phyloP scores from a whole-genome alignment of 1,140 invertebrate genomes.

The Chironomus tepperi region DNA sequence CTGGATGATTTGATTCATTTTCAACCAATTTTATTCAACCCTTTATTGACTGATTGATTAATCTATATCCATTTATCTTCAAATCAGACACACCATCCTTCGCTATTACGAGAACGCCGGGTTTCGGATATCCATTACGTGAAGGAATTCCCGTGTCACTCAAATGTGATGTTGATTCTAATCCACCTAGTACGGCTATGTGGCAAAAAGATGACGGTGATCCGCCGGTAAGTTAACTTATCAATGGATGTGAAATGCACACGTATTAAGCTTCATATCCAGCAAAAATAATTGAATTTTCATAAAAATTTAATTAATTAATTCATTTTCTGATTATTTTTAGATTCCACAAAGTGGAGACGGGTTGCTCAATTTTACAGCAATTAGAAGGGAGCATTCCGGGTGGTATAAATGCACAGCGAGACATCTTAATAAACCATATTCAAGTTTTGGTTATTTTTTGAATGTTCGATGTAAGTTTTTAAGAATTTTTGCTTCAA shows the following conservation, averaged over 20 bases:
- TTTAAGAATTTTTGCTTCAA: not conserved
- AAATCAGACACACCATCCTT: slow-evolving; percentile 80
- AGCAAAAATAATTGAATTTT: not conserved
- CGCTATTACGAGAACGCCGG: slow-evolving; percentile 77
- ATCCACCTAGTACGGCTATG: slow-evolving; percentile 73
- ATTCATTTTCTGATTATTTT: slow-evolving; percentile 27
- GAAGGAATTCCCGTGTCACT: slow-evolving; percentile 78
- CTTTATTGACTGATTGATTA: slow-evolving; percentile 10
- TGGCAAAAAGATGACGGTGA: slow-evolving; percentile 65
- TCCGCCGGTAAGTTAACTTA: slow-evolving; percentile 46
- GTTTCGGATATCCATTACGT: slow-evolving; percentile 74
- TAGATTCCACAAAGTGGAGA: slow-evolving; percentile 57
- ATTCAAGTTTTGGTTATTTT: slow-evolving; percentile 81
- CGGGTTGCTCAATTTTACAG: slow-evolving; percentile 73
- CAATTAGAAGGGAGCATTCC: slow-evolving; percentile 63
- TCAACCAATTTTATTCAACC: too few species aligned
- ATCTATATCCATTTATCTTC: slow-evolving; percentile 31
- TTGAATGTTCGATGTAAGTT: slow-evolving; percentile 74
- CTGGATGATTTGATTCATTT: too few species aligned
- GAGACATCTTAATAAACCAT: slow-evolving; percentile 67
- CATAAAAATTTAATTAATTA: not conserved
- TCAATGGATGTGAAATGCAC: not conserved
- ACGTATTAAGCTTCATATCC: not conserved
- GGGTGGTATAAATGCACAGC: slow-evolving; percentile 87
- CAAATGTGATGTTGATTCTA: slow-evolving; percentile 84